A percentile compares a stretch with the other conserved stretches of the same genome.
Evolutionary conservation across 2,113 vertebrate species (phyloP).

Genomic region (Ginglymostoma cirratum): DNA sequence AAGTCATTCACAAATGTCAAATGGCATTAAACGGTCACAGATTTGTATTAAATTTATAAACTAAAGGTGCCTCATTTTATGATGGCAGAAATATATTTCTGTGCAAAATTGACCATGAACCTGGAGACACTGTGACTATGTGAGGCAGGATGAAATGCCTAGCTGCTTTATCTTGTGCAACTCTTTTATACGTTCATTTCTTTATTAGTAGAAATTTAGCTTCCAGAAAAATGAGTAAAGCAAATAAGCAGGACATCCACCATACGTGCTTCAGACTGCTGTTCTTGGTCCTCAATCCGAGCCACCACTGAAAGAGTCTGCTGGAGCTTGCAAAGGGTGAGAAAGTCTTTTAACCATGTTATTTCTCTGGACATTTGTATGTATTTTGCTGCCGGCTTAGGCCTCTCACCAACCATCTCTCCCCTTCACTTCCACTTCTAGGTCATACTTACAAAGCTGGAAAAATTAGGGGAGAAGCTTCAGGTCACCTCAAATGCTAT

Average conservation of each 20-base stretch:
- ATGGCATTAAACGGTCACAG: not conserved
- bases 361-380: not conserved
- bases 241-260: not conserved
- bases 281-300: not conserved
- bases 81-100: not conserved
- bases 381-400: not conserved
- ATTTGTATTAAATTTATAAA: not conserved
- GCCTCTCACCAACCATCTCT: not conserved
- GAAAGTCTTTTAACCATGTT: not conserved
- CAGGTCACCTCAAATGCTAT: not conserved
- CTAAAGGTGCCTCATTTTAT: not conserved
- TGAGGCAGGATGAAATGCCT: not conserved
- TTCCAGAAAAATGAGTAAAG: not conserved
- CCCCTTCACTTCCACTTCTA: not conserved
- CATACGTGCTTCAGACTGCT: not conserved
- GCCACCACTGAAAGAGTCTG: not conserved
- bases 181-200: not conserved
- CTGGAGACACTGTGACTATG: not conserved
- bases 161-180: not conserved
- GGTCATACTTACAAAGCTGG: not conserved
- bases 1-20: not conserved
- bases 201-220: not conserved
- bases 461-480: not conserved
- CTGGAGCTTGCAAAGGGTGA: not conserved
- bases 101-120: not conserved